Percentiles rank a stretch among this genome's conserved stretches.
phyloP scores from a whole-genome alignment of 2,888 invertebrate genomes.

The Glaucopsyche alexis region DNA sequence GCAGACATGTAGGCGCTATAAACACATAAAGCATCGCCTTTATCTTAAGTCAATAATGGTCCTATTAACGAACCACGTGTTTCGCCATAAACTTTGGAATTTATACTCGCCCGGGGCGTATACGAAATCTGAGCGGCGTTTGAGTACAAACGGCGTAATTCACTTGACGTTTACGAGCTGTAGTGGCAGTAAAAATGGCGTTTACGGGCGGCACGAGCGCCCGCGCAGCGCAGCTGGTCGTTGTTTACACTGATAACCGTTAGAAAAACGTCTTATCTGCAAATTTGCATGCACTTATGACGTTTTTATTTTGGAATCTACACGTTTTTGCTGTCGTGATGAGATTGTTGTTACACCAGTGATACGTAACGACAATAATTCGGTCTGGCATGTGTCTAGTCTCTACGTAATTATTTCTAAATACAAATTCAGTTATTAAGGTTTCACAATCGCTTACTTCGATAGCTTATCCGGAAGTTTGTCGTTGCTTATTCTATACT shows the following conservation, averaged over 20 bases:
- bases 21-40: conserved; percentile 74
- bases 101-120: conserved; percentile 63
- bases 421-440: background rate
- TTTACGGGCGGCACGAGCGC: conserved; percentile 66
- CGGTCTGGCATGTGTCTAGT: background rate
- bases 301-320: background rate
- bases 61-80: conserved; percentile 77
- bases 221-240: conserved; percentile 41
- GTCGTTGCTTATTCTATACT: no score
- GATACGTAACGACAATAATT: background rate
- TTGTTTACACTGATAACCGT: conserved; percentile 23
- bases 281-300: conserved; percentile 3
- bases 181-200: conserved; percentile 78
- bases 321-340: background rate
- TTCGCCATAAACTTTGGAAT: conserved; percentile 75
- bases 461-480: no score
- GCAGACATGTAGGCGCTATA: conserved; percentile 65
- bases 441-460: no score
- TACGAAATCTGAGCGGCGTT: conserved; percentile 76
- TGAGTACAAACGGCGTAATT: conserved; percentile 77
- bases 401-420: background rate
- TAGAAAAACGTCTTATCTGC: conserved; percentile 23
- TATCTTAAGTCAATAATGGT: conserved; percentile 79
- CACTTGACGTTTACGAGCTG: conserved; percentile 76
- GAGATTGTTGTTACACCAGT: background rate